Evolutionary conservation across 1,140 invertebrate genomes (phyloP).

Genomic region (Drosophila oshimai): DNA sequence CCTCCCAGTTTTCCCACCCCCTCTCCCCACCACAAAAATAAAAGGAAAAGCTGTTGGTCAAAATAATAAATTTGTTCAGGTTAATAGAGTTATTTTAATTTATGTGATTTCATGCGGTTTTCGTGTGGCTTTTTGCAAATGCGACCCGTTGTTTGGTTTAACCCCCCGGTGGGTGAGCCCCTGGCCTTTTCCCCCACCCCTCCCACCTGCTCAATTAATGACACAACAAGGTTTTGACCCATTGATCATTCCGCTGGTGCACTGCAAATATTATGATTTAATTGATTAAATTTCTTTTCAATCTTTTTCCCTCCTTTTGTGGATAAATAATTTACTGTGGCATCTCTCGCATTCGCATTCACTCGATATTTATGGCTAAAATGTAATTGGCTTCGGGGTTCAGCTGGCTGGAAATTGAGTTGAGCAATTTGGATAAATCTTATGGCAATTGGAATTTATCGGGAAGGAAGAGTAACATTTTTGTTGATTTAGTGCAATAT

Average conservation of each 20-base stretch:
- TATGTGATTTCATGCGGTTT: conserved; percentile 80
- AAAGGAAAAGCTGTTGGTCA: conserved; percentile 54
- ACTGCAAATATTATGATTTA: conserved; percentile 36
- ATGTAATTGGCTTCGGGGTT: neutral
- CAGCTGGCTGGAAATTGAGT: conserved; percentile 5
- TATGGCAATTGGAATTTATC: neutral
- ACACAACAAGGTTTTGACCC: conserved; percentile 30
- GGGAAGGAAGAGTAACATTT: neutral
- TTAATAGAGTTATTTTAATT: conserved; percentile 81
- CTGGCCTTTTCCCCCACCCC: neutral
- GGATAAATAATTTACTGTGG: neutral
- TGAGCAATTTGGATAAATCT: neutral
- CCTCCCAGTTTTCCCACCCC: too few relatives aligned
- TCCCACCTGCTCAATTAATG: conserved; percentile 19
- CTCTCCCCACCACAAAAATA: neutral
- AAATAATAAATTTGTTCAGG: conserved; percentile 81
- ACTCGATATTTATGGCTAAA: neutral
- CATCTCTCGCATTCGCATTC: neutral
- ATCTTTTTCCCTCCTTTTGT: neutral
- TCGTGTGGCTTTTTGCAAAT: conserved; percentile 76
- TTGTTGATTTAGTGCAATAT: neutral
- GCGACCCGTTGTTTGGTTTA: conserved; percentile 45
- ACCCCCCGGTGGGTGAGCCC: neutral
- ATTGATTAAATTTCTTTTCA: conserved; percentile 25
- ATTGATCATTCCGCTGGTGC: conserved; percentile 23